phyloP scores from a whole-genome alignment of 2,888 invertebrate genomes.

The Hemistola chrysoprasaria region DNA sequence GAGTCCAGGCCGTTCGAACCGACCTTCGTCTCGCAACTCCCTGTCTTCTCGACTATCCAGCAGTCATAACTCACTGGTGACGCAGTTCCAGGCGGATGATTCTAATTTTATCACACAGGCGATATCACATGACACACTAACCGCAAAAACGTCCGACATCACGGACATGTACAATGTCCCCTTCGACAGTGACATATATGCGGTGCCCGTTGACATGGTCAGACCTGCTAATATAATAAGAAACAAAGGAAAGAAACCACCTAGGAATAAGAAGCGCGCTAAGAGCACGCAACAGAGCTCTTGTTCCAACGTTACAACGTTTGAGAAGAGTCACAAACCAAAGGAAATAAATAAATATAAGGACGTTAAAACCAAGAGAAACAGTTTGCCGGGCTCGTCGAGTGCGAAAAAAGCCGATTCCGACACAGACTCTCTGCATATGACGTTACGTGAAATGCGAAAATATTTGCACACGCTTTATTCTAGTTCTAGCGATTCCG shows the following conservation, averaged over 20 bases:
- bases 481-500: conserved; percentile 88
- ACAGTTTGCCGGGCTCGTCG: conserved; percentile 87
- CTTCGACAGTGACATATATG: conserved; percentile 93
- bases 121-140: conserved; percentile 92
- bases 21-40: conserved; percentile 90
- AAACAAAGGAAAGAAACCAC: conserved; percentile 63
- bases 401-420: conserved; percentile 77
- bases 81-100: conserved; percentile 89
- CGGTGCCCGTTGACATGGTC: conserved; percentile 92
- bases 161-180: conserved; percentile 94
- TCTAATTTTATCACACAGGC: conserved; percentile 94
- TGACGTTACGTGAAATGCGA: conserved; percentile 92
- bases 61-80: conserved; percentile 91
- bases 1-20: conserved; percentile 81
- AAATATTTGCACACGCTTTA: conserved; percentile 92
- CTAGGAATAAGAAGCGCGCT: conserved; percentile 65
- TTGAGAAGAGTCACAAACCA: conserved; percentile 49
- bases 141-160: conserved; percentile 87
- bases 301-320: conserved; percentile 37
- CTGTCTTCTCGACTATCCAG: conserved; percentile 90
- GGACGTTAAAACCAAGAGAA: conserved; percentile 82
- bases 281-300: conserved; percentile 57
- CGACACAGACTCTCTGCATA: conserved; percentile 87
- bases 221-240: conserved; percentile 76
- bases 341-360: conserved; percentile 57